Conservation (phyloP, 2,113 vertebrate genomes). For the Labeo catla region DNA sequence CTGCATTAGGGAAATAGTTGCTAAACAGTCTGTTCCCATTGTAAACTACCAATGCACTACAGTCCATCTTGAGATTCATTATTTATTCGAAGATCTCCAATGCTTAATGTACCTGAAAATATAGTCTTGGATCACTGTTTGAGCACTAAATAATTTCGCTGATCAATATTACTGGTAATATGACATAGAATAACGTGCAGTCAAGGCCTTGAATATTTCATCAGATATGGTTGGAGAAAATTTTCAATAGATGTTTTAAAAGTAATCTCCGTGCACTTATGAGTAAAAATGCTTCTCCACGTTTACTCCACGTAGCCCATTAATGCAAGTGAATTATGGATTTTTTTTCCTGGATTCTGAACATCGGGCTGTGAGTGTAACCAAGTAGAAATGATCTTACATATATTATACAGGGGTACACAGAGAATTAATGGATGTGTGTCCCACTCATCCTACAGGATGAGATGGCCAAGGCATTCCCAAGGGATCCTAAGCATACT, state of each 20-base stretch:
- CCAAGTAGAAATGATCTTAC: slow-evolving; percentile 56
- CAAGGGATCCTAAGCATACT: background rate
- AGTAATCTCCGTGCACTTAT: slow-evolving; percentile 21
- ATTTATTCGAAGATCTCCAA: slow-evolving; percentile 42
- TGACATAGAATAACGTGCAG: slow-evolving; percentile 47
- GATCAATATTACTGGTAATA: slow-evolving; percentile 52
- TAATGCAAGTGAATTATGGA: slow-evolving; percentile 64
- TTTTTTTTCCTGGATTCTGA: slow-evolving; percentile 49
- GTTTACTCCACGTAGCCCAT: slow-evolving; percentile 55
- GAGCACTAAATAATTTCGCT: slow-evolving; percentile 56
- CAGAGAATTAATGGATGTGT: slow-evolving; percentile 55
- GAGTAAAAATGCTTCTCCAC: background rate
- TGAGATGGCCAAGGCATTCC: slow-evolving; percentile 32
- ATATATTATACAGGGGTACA: slow-evolving; percentile 55
- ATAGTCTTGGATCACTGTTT: slow-evolving; percentile 38
- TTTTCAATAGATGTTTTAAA: slow-evolving; percentile 53
- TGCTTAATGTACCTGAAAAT: slow-evolving; percentile 61
- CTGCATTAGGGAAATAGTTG: background rate
- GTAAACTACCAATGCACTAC: background rate
- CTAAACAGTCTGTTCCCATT: background rate
- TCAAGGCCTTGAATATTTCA: slow-evolving; percentile 60
- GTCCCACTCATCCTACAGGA: slow-evolving; percentile 30
- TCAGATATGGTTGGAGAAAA: slow-evolving; percentile 29
- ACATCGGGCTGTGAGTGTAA: slow-evolving; percentile 53
- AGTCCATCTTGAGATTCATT: slow-evolving; percentile 42